Evolutionary conservation across 2,113 vertebrate species (phyloP).

Genomic region (Bombycilla garrulus): DNA sequence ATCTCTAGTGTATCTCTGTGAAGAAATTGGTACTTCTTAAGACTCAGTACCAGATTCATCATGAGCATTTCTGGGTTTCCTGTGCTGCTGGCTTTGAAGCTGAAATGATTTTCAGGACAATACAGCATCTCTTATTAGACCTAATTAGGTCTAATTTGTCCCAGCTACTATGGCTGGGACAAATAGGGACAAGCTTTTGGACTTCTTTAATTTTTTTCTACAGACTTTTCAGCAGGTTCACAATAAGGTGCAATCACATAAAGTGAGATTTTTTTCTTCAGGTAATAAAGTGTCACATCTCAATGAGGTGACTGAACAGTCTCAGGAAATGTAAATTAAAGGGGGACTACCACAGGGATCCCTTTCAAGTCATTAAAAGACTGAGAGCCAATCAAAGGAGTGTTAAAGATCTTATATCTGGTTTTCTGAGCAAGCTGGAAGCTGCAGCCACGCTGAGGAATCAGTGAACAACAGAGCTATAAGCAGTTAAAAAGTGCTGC

Average conservation of each 20-base stretch:
- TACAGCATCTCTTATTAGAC: neutral
- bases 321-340: neutral
- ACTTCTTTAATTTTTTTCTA: neutral
- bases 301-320: neutral
- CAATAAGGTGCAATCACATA: neutral
- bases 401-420: neutral
- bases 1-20: neutral
- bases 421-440: neutral
- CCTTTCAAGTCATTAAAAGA: neutral
- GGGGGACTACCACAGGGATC: neutral
- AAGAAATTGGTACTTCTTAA: neutral
- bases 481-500: neutral
- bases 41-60: neutral
- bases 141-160: too few species aligned
- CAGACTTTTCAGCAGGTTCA: neutral
- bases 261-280: neutral
- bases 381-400: neutral
- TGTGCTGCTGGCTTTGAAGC: neutral
- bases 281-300: neutral
- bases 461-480: neutral
- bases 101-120: neutral
- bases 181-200: neutral
- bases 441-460: neutral
- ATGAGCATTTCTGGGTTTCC: neutral
- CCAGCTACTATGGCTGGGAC: neutral